Base-by-base conservation (phyloP, 2,113 vertebrate genomes). In the Peromyscus polionotus region DNA sequence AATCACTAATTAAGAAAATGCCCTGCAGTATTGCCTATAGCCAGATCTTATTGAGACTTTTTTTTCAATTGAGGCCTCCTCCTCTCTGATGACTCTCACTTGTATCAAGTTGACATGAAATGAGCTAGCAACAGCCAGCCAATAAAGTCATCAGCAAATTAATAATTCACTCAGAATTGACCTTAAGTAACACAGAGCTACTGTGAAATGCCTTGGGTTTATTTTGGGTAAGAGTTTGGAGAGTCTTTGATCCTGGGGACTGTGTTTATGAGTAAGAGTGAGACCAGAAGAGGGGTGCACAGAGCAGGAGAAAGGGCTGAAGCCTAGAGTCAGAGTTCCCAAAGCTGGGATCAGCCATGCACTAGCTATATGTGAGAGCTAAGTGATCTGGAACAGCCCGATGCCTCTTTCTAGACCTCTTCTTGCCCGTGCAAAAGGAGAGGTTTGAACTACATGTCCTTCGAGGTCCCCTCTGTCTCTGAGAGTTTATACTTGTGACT, bases 111-210 rank as follows among this genome's bases (percentile, higher is more conserved):
- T 84, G n/a, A 84, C 81, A 63, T 42, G 26, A 84, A 83, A 39
- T 57, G 26, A 61, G n/a, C n/a, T n/a, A 59, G 36, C 36, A 61
- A 54, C 22, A 26, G 36, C 22, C 86, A 93, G 86, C 57, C 86
- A 94, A 42, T 80, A 72, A 94, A 61, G 42, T 48, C 16, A 39
- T 65, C 70, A 88, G 39, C 28, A 83, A 88, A 51, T 90, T 57
- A 95, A 61, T 95, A 81, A 93, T 93, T 96, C 19, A 94, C 77
- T 70, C 77, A 26, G 84, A 85, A 8, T 36, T 61, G 72, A 68
- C 14, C 87, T 80, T 90, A 92, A 89, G 65, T 85, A 73, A 84
- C 33, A 86, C 9, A 57, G 54, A 73, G 72, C 76, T 93, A 76
- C 36, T 95, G 94, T 75, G 93, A 83, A 77, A 83, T 65, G 86